Base-by-base conservation (phyloP, 2,113 vertebrate species). In the Ginglymostoma cirratum region DNA sequence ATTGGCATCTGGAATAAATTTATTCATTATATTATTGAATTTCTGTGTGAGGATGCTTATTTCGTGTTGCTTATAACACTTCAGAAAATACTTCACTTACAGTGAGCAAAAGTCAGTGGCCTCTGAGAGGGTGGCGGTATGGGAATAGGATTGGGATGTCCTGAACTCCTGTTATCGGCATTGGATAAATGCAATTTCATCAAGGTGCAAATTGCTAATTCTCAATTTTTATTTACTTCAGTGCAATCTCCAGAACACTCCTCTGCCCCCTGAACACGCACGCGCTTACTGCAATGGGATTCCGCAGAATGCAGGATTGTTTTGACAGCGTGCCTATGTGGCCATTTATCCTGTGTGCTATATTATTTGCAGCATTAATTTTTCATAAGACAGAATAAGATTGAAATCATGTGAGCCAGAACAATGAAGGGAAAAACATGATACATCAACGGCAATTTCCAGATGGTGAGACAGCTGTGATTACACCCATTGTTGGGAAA, bases 371-470 rank as follows among this genome's bases (percentile, higher is more conserved):
- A 5, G 86, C 45, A 89, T 89, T 52, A 52, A 30, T 92, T 65
- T 92, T 34, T 93, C 89, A 93, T 93, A n/a, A 45, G 80, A 23
- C 80, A 83, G 80, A 45, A 2, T 45, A 83, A 83, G n/a, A 38
- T 83, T 93, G 17, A 93, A 61, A 67, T 15, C 89, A 38, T n/a
- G n/a, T 93, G 61, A 66, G 66, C 34, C 65, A n/a, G 61, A 67
- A 93, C 89, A 93, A 93, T 93, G 61, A 93, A 93, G n/a, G 89
- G 61, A 66, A 93, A 92, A 66, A n/a, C 65, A 66, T 93, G 89
- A 93, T 66, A 38, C 34, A 93, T 93, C 61, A 38, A 42, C 38
- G n/a, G 89, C 34, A 12, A 61, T 90, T 90, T 65, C 61, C 89
- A 93, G 89, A 93, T 66, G 34, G 89, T 93, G 61, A n/a, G 61